Conservation (phyloP, 2,888 invertebrate species). For the Pyrochroa serraticornis region DNA sequence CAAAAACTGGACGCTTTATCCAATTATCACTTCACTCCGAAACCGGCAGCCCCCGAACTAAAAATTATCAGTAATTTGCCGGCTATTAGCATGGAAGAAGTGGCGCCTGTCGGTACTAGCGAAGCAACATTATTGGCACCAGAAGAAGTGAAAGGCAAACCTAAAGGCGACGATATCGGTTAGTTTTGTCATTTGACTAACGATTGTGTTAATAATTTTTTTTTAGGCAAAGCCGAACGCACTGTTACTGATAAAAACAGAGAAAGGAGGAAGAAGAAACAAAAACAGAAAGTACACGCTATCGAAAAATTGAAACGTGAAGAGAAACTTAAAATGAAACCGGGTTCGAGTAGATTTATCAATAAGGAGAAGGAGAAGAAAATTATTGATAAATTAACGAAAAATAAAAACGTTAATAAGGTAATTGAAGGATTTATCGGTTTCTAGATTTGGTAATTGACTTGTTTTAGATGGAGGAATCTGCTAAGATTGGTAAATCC, state of each 20-base stretch:
- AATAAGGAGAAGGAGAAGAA: conserved; percentile 66
- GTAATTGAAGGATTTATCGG: conserved; percentile 41
- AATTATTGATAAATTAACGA: conserved; percentile 67
- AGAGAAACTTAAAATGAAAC: conserved; percentile 60
- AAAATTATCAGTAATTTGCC: conserved; percentile 91
- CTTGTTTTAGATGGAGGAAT: conserved; percentile 57
- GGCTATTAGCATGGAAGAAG: conserved; percentile 93
- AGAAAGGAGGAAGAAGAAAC: conserved; percentile 85
- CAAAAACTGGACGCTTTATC: conserved; percentile 88
- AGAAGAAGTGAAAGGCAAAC: conserved; percentile 78
- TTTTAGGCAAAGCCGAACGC: conserved; percentile 73
- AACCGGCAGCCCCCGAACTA: conserved; percentile 81
- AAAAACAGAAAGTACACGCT: conserved; percentile 68
- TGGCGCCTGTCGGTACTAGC: conserved; percentile 87
- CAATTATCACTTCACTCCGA: conserved; percentile 94
- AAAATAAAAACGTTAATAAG: conserved; percentile 69
- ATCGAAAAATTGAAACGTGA: conserved; percentile 60
- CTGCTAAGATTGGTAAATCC: conserved; percentile 66
- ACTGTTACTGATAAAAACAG: conserved; percentile 87
- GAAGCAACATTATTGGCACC: conserved; percentile 88
- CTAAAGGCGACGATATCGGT: conserved; percentile 62
- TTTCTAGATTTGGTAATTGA: conserved; percentile 35
- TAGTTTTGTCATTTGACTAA: too few species aligned
- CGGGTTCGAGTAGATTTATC: conserved; percentile 62
- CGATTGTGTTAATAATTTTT: too few species aligned